Base-by-base conservation (phyloP, 2,797 vertebrate species). In the Microcaecilia unicolor region DNA sequence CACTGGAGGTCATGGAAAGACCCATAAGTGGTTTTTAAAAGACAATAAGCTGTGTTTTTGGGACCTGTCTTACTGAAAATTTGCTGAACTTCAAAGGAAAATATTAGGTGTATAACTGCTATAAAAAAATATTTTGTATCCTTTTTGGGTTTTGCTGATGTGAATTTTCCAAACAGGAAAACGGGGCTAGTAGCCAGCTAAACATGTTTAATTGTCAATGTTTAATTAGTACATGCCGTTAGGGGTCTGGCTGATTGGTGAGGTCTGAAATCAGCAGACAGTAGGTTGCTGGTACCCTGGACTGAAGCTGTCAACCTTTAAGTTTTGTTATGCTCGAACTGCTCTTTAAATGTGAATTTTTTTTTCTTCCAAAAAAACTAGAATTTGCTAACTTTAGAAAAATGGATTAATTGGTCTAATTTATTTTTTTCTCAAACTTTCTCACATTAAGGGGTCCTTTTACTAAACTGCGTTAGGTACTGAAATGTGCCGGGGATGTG, bases 171-270 rank as follows among this genome's bases (percentile, higher is more conserved):
- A n/a, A n/a, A n/a, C n/a, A n/a, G n/a, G n/a, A n/a, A n/a, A n/a
- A n/a, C n/a, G 5, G 5, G 25, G 19, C 27, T 14, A 15, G 20
- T 21, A 15, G 11, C 20, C 4, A 1, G 1, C 16, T 24, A 43
- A 40, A n/a, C 4, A 2, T 15, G 37, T 28, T 38, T 8, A 18
- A n/a, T 16, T n/a, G 26, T 20, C 16, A 8, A 1, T n/a, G 14
- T 31, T 48, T 48, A 46, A 46, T 31, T 37, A 42, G 31, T 25
- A 6, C 36, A 36, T 36, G 39, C 39, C 46, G 22, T 6, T 8
- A 28, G 15, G 17, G 27, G 15, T 9, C 25, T 7, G 15, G n/a
- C 38, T 25, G 18, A 4, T 28, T 39, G 19, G 8, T 7, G 30
- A n/a, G n/a, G n/a, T n/a, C n/a, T n/a, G n/a, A n/a, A n/a, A n/a